Base-by-base conservation (phyloP, 2,888 invertebrate species). In the Ennomos fuscantarius region DNA sequence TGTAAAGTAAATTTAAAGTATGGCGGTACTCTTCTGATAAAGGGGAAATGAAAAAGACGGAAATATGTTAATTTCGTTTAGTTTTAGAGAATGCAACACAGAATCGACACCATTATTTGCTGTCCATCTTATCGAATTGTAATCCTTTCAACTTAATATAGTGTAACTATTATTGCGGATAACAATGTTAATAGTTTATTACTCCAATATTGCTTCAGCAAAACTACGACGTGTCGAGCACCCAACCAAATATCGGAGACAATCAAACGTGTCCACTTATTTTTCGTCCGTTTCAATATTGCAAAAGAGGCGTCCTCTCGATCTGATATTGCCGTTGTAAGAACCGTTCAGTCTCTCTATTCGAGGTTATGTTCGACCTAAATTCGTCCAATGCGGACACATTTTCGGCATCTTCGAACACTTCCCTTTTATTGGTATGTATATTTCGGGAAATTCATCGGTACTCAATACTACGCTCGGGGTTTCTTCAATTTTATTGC, bases 361-460 rank as follows among this genome's bases (percentile, higher is more conserved):
- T 84, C 70, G 78, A 79, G 80, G 82, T 83, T 81, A 79, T 81
- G 78, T 84, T 83, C 81, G 78, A 84, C 84, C 84, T 80, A 82
- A 86, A 85, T 85, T 86, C 81, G 85, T 80, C 81, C 79, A 82
- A 84, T 82, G 82, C 78, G 82, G 81, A 81, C 82, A 85, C 83
- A 86, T 84, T 86, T 84, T 82, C 82, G 72, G 76, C 78, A 75
- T 83, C 79, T 73, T 68, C 69, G 79, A 81, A 81, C 75, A 84
- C 77, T 84, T 84, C 79, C 77, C 71, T 78, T 83, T 85, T 86
- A 86, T 86, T 83, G 78, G 76, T 81, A 84, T 80, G 76, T 82
- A 84, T 83, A 85, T 82, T 84, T 82, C 76, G 74, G 81, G 76
- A 79, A 79, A 81, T 77, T 78, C 75, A 79, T 80, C 73, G 74